Evolutionary conservation across 2,113 vertebrate genomes (phyloP).

Genomic region (Hoplias malabaricus): DNA sequence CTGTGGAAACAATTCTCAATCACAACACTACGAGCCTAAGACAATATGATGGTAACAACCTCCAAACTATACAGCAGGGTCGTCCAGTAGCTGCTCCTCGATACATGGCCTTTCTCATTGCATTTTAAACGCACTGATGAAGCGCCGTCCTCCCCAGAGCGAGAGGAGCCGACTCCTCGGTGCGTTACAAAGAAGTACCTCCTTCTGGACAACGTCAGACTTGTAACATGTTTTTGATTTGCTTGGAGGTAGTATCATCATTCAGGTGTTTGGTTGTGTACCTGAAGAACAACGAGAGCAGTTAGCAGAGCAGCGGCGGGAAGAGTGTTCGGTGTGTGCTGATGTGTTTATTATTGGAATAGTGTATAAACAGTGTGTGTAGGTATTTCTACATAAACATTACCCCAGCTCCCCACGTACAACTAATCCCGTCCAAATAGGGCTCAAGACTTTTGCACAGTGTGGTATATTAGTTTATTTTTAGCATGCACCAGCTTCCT

Average conservation of each 20-base stretch:
- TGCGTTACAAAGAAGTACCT: constrained; percentile 41
- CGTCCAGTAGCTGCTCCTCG: constrained; percentile 84
- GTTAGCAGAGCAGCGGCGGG: not conserved
- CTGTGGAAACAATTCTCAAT: constrained; percentile 73
- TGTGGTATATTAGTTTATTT: too few species aligned
- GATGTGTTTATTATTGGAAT: not conserved
- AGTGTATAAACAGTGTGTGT: too few species aligned
- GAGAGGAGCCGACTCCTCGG: constrained; percentile 33
- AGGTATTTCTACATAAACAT: too few species aligned
- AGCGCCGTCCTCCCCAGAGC: constrained; percentile 4
- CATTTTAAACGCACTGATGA: constrained; percentile 55
- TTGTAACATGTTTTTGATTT: constrained; percentile 95
- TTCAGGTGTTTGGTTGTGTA: constrained; percentile 99
- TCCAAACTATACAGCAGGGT: constrained; percentile 75
- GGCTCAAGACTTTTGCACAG: too few species aligned
- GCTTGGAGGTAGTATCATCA: constrained; percentile 98
- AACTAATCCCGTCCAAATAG: too few species aligned
- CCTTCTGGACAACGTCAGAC: constrained; percentile 30
- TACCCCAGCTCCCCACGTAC: too few species aligned
- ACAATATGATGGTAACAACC: constrained; percentile 47
- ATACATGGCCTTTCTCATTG: constrained; percentile 75
- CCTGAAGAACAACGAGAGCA: constrained; percentile 65
- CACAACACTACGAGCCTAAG: constrained; percentile 77
- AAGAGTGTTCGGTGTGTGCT: not conserved
- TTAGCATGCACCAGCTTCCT: too few species aligned